Evolutionary conservation across 2,888 invertebrate species (phyloP), one percentile per base, ranked within the genome.

Genomic region (Macrosiphum euphorbiae): DNA sequence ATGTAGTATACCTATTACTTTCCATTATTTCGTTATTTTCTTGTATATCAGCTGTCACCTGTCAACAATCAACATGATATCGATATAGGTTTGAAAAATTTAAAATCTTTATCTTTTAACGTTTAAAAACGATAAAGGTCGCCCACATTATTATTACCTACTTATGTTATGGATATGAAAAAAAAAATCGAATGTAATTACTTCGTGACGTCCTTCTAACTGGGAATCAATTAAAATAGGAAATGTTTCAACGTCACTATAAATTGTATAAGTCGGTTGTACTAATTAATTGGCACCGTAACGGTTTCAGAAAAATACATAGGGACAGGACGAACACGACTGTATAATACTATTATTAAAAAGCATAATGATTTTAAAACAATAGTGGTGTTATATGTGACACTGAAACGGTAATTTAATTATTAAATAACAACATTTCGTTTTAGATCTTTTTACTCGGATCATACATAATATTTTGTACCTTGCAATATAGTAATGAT

Each of bases 221-320:
- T 8, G 20, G 35, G 78, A 78, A 78, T 78, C 78, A 78, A 78
- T 78, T 78, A 78, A 8, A 78, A 78, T 78, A 35, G 35, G 78
- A 78, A 35, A 78, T 20, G 78, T 78, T 78, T 78, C 35, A 78
- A 78, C 20, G 20, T 78, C 78, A 78, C 20, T 78, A 20, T 78
- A 78, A 78, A 35, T 78, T 78, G 78, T 78, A 20, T 78, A 8
- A 78, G 78, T 78, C 35, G 11, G 20, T 78, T 78, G 78, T 78
- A 78, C 78, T 78, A 78, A 78, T 78, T 78, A 35, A 78, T 78
- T 78, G 20, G 78, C 78, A 78, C 78, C 35, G 78, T 78, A 20
- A 35, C 78, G 20, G 35, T 35, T 78, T 78, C 20, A 20, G 35
- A 78, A 41, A 78, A 78, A 35, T 78, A 41, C 78, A 78, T 78